Conservation (phyloP, 2,888 invertebrate species). For the Mellilla xanthometata region DNA sequence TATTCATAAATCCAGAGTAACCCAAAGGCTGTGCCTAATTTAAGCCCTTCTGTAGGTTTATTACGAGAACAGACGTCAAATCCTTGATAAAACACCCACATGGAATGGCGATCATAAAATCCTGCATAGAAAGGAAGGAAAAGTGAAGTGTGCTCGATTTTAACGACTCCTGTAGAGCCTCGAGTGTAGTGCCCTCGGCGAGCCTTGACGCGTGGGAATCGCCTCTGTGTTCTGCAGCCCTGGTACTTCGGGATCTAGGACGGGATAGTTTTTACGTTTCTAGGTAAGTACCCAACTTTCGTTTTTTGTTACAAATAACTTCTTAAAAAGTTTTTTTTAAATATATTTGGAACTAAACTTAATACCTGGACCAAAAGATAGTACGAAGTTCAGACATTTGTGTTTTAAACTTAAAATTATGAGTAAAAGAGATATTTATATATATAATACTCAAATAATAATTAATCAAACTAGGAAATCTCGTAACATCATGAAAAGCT, state of each 20-base stretch:
- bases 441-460: too few species aligned
- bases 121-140: slow-evolving; percentile 22
- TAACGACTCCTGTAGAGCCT: slow-evolving; percentile 39
- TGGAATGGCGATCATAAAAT: slow-evolving; percentile 24
- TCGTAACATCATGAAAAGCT: too few species aligned
- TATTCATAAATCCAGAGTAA: too few species aligned
- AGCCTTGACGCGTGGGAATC: slow-evolving; percentile 14
- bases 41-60: slow-evolving; percentile 9
- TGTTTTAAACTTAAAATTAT: too few species aligned
- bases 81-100: slow-evolving; percentile 15
- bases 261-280: not conserved
- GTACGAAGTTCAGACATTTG: too few species aligned
- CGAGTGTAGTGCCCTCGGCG: slow-evolving; percentile 24
- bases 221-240: slow-evolving; percentile 9
- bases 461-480: too few species aligned
- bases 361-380: too few species aligned
- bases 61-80: slow-evolving; percentile 16
- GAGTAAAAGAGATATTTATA: too few species aligned
- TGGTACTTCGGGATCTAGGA: slow-evolving; percentile 3
- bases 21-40: too few species aligned
- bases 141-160: slow-evolving; percentile 42
- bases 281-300: not conserved
- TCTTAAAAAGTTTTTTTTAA: too few species aligned
- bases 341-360: too few species aligned
- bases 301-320: not conserved